These are phyloP conservation scores for Danio aesculapii DNA, from an alignment of 2,797 vertebrate genomes.

Conservation along the genomic window DNA sequence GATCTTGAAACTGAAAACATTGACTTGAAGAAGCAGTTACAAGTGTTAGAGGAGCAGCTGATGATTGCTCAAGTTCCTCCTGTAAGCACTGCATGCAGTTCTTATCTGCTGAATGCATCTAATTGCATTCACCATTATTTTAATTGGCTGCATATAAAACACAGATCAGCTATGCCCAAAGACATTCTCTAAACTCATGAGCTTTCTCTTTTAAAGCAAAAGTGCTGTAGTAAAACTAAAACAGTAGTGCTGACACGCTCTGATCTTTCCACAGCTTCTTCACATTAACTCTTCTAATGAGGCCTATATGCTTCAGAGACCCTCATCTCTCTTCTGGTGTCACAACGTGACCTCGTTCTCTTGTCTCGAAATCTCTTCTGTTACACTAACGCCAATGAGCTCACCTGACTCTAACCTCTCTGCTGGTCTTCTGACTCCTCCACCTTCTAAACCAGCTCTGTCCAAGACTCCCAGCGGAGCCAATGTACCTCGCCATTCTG, in stretches of 20 bases:
- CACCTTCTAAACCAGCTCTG: conserved; percentile 84
- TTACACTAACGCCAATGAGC: conserved; percentile 91
- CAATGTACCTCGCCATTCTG: conserved; percentile 87
- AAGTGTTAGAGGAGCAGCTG: conserved; percentile 91
- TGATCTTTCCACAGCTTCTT: conserved; percentile 86
- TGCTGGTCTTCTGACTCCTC: conserved; percentile 87
- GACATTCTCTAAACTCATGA: background rate
- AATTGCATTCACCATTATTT: background rate
- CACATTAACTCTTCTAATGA: conserved; percentile 86
- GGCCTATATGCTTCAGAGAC: conserved; percentile 86
- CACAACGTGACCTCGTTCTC: conserved; percentile 86
- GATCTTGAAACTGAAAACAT: conserved; percentile 96
- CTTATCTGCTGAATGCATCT: background rate
- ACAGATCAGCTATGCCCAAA: background rate
- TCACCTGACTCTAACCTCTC: conserved; percentile 89
- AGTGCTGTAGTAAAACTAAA: conserved; percentile 2
- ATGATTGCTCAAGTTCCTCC: conserved; percentile 87
- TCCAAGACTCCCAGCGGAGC: conserved; percentile 81
- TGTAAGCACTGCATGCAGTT: conserved; percentile 77
- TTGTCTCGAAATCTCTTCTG: conserved; percentile 91
- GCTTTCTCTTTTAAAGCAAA: background rate
- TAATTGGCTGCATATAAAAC: conserved; percentile 15
- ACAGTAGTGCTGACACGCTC: conserved; percentile 73
- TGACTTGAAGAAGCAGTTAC: conserved; percentile 94
- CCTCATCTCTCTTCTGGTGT: conserved; percentile 90